phyloP scores from a whole-genome alignment of 2,113 vertebrate genomes.

The Callospermophilus lateralis region DNA sequence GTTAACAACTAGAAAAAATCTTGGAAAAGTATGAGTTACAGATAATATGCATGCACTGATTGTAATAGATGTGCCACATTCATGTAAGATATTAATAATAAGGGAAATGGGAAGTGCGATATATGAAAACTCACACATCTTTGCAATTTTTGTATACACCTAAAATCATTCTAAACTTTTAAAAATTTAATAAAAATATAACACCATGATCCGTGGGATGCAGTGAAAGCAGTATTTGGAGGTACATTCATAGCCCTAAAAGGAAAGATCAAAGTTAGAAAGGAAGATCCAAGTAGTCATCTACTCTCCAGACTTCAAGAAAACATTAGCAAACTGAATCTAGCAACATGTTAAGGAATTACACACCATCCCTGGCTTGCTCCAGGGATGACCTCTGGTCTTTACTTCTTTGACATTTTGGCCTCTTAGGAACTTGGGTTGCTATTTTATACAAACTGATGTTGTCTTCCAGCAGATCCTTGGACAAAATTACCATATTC shows the following conservation, averaged over 20 bases:
- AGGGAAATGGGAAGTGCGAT: not conserved
- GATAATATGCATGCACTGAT: not conserved
- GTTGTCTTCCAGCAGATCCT: not conserved
- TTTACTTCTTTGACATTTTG: not conserved
- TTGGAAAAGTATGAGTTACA: not conserved
- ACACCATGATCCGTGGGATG: no score
- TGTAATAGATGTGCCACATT: no score
- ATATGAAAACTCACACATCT: accelerated
- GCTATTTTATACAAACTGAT: not conserved
- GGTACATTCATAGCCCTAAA: not conserved
- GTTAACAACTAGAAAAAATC: not conserved
- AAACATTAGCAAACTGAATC: not conserved
- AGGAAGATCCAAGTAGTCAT: not conserved
- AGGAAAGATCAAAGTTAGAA: not conserved
- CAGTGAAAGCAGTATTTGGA: not conserved
- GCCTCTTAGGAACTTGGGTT: not conserved
- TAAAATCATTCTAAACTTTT: not conserved
- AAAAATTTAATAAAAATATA: not conserved
- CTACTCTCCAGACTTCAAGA: not conserved
- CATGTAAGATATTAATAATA: not conserved
- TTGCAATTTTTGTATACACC: not conserved
- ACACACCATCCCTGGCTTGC: not conserved
- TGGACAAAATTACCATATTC: not conserved
- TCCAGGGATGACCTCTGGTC: not conserved
- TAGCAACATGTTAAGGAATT: not conserved